Evolutionary conservation across 1,140 invertebrate species (phyloP), one percentile per base, ranked within the genome.

Genomic region (Ceratoteleas bidentatus): DNA sequence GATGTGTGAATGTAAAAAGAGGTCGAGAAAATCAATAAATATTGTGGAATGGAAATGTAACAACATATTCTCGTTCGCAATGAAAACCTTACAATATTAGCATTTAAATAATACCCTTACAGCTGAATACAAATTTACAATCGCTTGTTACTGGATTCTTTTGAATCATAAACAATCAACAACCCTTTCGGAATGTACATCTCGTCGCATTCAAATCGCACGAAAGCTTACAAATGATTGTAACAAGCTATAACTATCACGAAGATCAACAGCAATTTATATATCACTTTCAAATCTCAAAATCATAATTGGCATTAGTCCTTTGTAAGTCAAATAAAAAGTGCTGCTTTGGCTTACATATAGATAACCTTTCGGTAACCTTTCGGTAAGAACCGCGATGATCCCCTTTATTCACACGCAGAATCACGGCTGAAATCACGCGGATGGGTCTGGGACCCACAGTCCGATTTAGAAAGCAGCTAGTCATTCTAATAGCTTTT

Each of bases 191-290:
- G 32, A 80, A 61, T 80, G 68, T 79, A 79, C 76, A 73, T 54
- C 34, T 66, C 36, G 6, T 58, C 16, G 50, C 47, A 45, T 79
- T 53, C 53, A 53, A 66, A 68, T 53, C 4, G 60, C 56, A 76
- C 60, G 34, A 73, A 61, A 72, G 69, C 62, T 61, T 73, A 73
- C 50, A 80, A 80, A 80, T 80, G 7, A 80, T 80, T 80, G 50
- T 69, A 80, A 80, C 77, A 73, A 80, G 69, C 77, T 80, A 80
- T 74, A 80, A 80, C 68, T 69, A 80, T 80, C 43, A 58, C 43
- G 62, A 74, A 69, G 57, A 74, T 80, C 69, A 80, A 80, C 77
- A 80, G 64, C 69, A 80, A 80, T 80, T 68, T 74, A 74, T 74
- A 74, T 72, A 79, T 79, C 61, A 73, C 50, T 73, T 68, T 80